Conservation (phyloP, 2,888 invertebrate genomes). For the Xylota sylvarum region DNA sequence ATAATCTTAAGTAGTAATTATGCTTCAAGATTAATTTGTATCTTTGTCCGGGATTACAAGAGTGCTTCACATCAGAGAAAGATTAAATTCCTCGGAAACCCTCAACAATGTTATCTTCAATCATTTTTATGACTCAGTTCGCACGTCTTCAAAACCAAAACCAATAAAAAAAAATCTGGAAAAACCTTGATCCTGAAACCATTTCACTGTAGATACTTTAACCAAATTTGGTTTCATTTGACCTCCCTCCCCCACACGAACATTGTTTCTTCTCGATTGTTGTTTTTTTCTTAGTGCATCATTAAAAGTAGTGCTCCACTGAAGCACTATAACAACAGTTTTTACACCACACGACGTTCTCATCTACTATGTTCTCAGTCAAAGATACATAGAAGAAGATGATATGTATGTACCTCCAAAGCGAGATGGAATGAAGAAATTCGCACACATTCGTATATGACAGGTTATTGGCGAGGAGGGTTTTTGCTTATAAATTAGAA, state of each 20-base stretch:
- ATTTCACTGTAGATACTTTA: slow-evolving; percentile 21
- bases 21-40: slow-evolving; percentile 64
- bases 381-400: slow-evolving; percentile 28
- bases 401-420: slow-evolving; percentile 7
- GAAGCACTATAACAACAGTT: slow-evolving; percentile 35
- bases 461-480: slow-evolving; percentile 15
- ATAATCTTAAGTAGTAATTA: slow-evolving; percentile 74
- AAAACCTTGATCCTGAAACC: slow-evolving; percentile 66
- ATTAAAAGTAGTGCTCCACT: slow-evolving; percentile 39
- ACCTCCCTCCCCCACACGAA: slow-evolving; percentile 11
- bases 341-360: slow-evolving; percentile 27
- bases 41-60: slow-evolving; percentile 66
- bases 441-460: slow-evolving; percentile 16
- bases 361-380: slow-evolving; percentile 14
- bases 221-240: slow-evolving; percentile 61
- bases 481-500: slow-evolving; percentile 71
- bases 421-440: slow-evolving; percentile 57
- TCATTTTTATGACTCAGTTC: slow-evolving; percentile 62
- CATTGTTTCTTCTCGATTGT: slow-evolving; percentile 48
- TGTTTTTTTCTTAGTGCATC: slow-evolving; percentile 43
- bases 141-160: slow-evolving; percentile 19
- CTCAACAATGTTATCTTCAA: slow-evolving; percentile 64
- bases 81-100: slow-evolving; percentile 39
- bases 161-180: slow-evolving; percentile 3
- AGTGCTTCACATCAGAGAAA: slow-evolving; percentile 47